phyloP scores from a whole-genome alignment of 2,888 invertebrate species.

The Drosophila subquinaria region DNA sequence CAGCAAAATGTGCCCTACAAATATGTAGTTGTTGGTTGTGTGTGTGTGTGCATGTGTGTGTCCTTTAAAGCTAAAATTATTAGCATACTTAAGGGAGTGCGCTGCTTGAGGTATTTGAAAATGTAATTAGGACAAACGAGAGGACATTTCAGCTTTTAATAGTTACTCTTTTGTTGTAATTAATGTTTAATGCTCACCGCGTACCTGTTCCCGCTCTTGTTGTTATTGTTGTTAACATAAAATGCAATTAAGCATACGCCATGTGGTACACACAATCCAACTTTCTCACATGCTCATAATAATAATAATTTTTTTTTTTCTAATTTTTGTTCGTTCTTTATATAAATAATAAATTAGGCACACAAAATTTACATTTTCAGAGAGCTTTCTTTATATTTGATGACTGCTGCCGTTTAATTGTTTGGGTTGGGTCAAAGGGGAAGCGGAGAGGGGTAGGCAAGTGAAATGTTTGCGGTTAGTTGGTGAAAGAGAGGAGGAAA shows the following conservation, averaged over 20 bases:
- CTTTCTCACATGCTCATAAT: constrained; percentile 19
- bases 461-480: constrained; percentile 65
- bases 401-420: constrained; percentile 29
- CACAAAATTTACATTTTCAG: constrained; percentile 39
- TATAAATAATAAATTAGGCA: constrained; percentile 72
- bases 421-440: constrained; percentile 5
- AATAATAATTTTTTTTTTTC: neutral
- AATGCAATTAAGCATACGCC: constrained; percentile 74
- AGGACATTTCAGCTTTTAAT: constrained; percentile 45
- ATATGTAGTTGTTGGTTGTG: constrained; percentile 45
- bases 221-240: constrained; percentile 56
- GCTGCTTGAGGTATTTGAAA: constrained; percentile 51
- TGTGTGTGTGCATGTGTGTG: constrained; percentile 20
- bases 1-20: constrained; percentile 61
- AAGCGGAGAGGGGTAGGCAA: neutral
- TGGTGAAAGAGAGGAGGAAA: constrained; percentile 17
- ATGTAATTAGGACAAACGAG: constrained; percentile 54
- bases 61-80: constrained; percentile 63
- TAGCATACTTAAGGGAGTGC: constrained; percentile 70
- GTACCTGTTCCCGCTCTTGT: constrained; percentile 8
- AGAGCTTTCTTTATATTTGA: constrained; percentile 18
- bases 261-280: constrained; percentile 47
- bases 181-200: constrained; percentile 38
- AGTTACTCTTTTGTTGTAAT: constrained; percentile 51
- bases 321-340: constrained; percentile 24